Base-by-base conservation (phyloP, 1,140 invertebrate species). In the Drosophila orosa region DNA sequence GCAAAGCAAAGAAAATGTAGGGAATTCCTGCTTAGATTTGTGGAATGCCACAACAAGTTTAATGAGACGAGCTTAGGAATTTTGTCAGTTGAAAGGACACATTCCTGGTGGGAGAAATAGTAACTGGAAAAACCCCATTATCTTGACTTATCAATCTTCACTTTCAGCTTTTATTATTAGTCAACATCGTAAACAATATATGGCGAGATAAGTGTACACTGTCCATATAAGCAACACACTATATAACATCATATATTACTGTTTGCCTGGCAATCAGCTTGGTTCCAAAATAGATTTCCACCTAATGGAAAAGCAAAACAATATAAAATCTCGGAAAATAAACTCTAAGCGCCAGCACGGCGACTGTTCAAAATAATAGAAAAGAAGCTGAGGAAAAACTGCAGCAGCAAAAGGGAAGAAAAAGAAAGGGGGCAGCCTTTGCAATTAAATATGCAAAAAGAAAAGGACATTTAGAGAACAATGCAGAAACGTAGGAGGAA, bases 231-330 rank as follows among this genome's bases (percentile, higher is more conserved):
- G n/a, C n/a, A n/a, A n/a, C 31, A 56, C n/a, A 19, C 12, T 27
- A 19, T 19, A 57, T 44, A 27, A 7, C 17, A 9, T 15, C 27
- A 52, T 27, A 25, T 35, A 42, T 77, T 19, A 44, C 27, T 56
- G 54, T 69, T 58, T 37, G 25, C 35, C 42, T 33, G n/a, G 45
- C 45, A 63, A 76, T 75, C 54, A 62, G 55, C 0, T n/a, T 19
- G 24, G 39, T 80, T 80, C 45, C 40, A 62, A 80, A 79, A 80
- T 79, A 79, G 77, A 80, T 62, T 54, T 59, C 52, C 25, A 35
- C 55, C 39, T 47, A 65, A 74, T 58, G 42, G 37, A 22, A 19
- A 17, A 31, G 19, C 22, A 22, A 45, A 17, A 31, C 24, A 47
- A 31, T 31, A 47, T 57, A 40, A 47, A 71, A 39, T 42, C 19